phyloP scores from a whole-genome alignment of 2,113 vertebrate species.

The Apaloderma vittatum region DNA sequence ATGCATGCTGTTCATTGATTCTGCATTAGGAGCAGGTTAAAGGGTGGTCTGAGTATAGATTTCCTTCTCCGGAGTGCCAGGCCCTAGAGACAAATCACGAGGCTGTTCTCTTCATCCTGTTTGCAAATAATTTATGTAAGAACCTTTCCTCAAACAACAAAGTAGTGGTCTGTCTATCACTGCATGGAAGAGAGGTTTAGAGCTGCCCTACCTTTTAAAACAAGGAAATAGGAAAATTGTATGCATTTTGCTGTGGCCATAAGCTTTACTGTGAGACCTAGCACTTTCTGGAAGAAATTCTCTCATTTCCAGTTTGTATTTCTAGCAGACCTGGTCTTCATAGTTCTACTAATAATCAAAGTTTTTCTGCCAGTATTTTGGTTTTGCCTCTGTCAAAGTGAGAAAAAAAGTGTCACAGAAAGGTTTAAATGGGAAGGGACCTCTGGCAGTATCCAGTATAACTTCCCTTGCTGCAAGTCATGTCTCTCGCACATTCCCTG shows the following conservation, averaged over 20 bases:
- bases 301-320: not conserved
- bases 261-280: not conserved
- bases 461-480: not conserved
- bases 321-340: not conserved
- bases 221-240: not conserved
- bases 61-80: not conserved
- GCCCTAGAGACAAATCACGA: not conserved
- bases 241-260: not conserved
- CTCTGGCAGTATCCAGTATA: not conserved
- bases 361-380: not conserved
- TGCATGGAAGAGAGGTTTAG: not conserved
- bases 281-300: not conserved
- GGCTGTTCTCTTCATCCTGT: not conserved
- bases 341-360: not conserved
- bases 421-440: not conserved
- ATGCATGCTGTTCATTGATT: not conserved
- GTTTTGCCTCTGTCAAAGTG: not conserved
- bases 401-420: not conserved
- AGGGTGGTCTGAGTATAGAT: not conserved
- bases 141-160: not conserved
- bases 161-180: not conserved
- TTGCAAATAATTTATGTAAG: not conserved
- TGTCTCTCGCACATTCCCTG: not conserved
- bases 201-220: not conserved
- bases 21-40: not conserved